Evolutionary conservation across 1,140 invertebrate species (phyloP).

Genomic region (Drepana arcuata): DNA sequence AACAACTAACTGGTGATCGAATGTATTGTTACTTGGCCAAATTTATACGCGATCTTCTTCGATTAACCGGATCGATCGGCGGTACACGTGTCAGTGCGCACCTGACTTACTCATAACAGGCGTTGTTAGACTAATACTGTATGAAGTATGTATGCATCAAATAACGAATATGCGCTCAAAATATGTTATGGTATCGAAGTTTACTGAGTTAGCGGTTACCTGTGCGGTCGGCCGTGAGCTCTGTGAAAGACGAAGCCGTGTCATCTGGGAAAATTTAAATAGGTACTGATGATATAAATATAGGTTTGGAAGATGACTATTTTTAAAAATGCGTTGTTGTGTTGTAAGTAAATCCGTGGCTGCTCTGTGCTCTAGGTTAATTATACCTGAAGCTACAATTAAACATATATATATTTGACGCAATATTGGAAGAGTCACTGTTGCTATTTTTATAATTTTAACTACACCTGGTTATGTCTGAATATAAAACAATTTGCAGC

Average conservation of each 20-base stretch:
- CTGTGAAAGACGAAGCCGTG: slow-evolving; percentile 32
- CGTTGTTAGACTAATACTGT: slow-evolving; percentile 35
- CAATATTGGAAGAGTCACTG: too few relatives aligned
- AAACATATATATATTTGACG: too few relatives aligned
- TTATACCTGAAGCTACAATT: too few relatives aligned
- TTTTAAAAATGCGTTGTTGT: slow-evolving; percentile 38
- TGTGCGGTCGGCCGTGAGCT: slow-evolving; percentile 18
- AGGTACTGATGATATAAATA: slow-evolving; percentile 28
- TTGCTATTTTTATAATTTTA: too few relatives aligned
- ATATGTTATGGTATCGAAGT: slow-evolving; percentile 12
- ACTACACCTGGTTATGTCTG: too few relatives aligned
- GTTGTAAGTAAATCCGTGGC: slow-evolving; percentile 27
- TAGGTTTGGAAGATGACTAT: slow-evolving; percentile 29
- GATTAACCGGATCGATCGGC: slow-evolving; percentile 45
- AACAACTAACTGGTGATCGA: slow-evolving; percentile 43
- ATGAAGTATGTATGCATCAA: slow-evolving; percentile 10
- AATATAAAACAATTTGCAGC: too few relatives aligned
- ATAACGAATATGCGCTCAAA: too few relatives aligned
- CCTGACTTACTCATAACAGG: slow-evolving; percentile 31
- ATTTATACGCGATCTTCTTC: slow-evolving; percentile 37
- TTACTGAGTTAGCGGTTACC: slow-evolving; percentile 23
- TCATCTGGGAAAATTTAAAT: slow-evolving; percentile 33
- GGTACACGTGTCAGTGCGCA: slow-evolving; percentile 35
- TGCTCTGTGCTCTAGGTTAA: slow-evolving; percentile 13
- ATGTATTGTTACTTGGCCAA: slow-evolving; percentile 38